Evolutionary conservation across 2,113 vertebrate species (phyloP), one percentile per base, ranked within the genome.

Genomic region (Alethe castanea): DNA sequence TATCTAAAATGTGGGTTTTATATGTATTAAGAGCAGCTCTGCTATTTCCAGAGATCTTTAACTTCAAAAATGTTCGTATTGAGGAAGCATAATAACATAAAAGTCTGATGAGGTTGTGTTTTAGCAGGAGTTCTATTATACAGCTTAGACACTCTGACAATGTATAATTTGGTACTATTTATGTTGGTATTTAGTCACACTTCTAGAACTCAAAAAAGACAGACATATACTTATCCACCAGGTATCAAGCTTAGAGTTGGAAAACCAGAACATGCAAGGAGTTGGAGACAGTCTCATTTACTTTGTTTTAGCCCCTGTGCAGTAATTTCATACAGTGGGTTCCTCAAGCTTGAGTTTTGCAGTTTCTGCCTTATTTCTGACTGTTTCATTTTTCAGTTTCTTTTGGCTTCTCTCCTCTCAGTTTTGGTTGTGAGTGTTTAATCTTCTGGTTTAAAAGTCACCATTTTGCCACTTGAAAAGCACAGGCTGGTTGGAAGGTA

Each of bases 131-230:
- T 44, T 86, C 88, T 84, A 40, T 93, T 94, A 48, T 64, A 60
- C 64, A 64, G 40, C 47, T 77, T 90, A 71, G 79, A 80, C 0
- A 0, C 60, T 90, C 47, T 95, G 88, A 83, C 92, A 95, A 1
- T 88, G 80, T 96, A 48, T 95, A 88, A 96, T 95, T 97, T 93
- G 67, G 44, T 90, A 64, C 92, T 96, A 81, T 93, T 96, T 92
- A 66, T 90, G 88, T 83, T 95, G 72, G 85, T 86, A 40, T 97
- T 96, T 84, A 94, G 76, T 96, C 88, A 88, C 76, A 86, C 44
- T 93, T 93, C 29, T 83, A 67, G 71, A 86, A 78, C 44, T 92
- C 61, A 74, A 76, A 92, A 94, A 96, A 73, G 84, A 65, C 76
- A 94, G 88, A 69, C 59, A 17, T 94, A 18, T 61, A 86, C 17